Base-by-base conservation (phyloP, 92 coral and sea anemone genomes). In the Nematostella vectensis region DNA sequence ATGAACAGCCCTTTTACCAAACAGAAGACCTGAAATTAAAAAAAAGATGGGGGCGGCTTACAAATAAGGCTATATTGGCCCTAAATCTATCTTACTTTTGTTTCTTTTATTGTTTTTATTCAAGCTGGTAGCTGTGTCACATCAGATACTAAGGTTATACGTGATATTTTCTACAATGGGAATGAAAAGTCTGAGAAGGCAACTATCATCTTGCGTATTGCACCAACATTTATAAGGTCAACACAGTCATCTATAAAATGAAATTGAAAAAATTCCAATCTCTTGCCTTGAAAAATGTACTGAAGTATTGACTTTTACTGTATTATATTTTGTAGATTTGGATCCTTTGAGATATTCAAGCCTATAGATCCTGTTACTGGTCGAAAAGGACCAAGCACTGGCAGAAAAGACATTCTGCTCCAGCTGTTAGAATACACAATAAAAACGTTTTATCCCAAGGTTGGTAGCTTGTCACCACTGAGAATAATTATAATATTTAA, bases 291-390 rank as follows among this genome's bases (percentile, higher is more conserved):
- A 33, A 6, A 33, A 33, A 15, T 33, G 40, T 6, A 15, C 6
- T 6, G 40, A 15, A 6, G 8, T 33, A 15, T 6, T 33, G 15
- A 15, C 40, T 33, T 15, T 33, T 15, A 33, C 40, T 33, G 40
- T 33, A 33, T 33, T 33, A 33, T 15, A 33, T 6, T 6, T 33
- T 33, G 40, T 33, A 89, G 97, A 82, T 93, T 93, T 87, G 99
- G 99, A 0, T 86, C 96, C 4, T 93, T 93, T 93, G 99, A 93
- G 71, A 86, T 93, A 43, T 87, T 86, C 68, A 93, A 93, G 52
- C 83, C 83, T 3, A 66, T 68, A 29, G 99, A 93, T 61, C 57
- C 48, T 27, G 59, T 75, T 66, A 93, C 99, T 26, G 99, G 96
- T 21, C 83, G 94, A 2, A 70, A 74, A 68, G 99, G 99, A 19